Evolutionary conservation across 2,797 vertebrate species (phyloP), one percentile per base, ranked within the genome.

Genomic region (Micromesistius poutassou): DNA sequence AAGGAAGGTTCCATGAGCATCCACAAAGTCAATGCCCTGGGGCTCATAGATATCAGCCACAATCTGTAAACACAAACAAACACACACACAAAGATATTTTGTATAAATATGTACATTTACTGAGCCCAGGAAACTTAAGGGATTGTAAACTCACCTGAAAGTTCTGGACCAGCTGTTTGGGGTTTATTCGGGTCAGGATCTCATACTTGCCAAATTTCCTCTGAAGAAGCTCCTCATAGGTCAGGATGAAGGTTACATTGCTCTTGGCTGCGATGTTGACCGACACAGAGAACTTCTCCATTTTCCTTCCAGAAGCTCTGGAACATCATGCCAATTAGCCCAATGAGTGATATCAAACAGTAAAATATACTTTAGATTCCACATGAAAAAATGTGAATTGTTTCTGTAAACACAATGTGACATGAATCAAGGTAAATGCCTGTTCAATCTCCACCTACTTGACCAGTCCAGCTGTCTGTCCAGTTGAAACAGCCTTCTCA

Each of bases 271-370:
- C 94, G 10, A 97, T 75, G 77, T 95, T 97, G 78, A 99, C 94
- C 0, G 95, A 96, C 80, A 98, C 96, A 0, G 94, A 94, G 87
- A 99, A 98, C 87, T 90, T 96, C 85, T 98, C 97, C 90, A 98
- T 97, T 74, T 94, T 96, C 81, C 97, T 96, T 38, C 97, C 97
- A 0, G 95, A 97, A 30, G 94, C 94, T 87, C 97, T 92, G 76
- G 73, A 80, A 82, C 13, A 83, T 12, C 12, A 76, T 22, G 62
- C 12, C 71, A 16, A 50, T 38, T 14, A 71, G 31, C n/a, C n/a
- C n/a, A n/a, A n/a, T n/a, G 16, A 55, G 1, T n/a, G 36, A 4
- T 1, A 62, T n/a, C 0, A 62, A n/a, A n/a, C 19, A 62, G 5
- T n/a, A 6, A n/a, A n/a, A n/a, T n/a, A n/a, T n/a, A n/a, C n/a